These are phyloP conservation scores for Clanis bilineata DNA, from an alignment of 2,888 invertebrate genomes.

Conservation along the genomic window DNA sequence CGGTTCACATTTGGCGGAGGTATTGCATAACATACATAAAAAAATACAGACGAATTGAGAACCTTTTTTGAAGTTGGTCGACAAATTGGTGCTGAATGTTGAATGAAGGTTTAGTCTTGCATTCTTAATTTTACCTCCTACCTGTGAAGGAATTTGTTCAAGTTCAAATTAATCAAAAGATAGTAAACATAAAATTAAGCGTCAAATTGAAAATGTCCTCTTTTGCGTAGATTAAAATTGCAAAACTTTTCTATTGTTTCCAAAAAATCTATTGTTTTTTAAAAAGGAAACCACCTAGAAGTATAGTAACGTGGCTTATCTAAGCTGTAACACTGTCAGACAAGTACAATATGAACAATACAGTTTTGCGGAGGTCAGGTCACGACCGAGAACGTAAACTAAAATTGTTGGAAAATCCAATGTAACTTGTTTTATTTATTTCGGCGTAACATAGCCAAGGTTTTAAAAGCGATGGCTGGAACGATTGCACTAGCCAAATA, in stretches of 20 bases:
- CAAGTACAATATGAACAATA: slow-evolving; percentile 2
- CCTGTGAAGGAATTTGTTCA: no score
- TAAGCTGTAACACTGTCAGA: not conserved
- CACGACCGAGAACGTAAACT: slow-evolving; percentile 9
- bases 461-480: slow-evolving; percentile 10
- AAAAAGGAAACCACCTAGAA: not conserved
- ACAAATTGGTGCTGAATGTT: no score
- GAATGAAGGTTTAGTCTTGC: not conserved
- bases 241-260: not conserved
- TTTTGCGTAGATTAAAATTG: no score
- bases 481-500: slow-evolving; percentile 37
- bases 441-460: slow-evolving; percentile 8
- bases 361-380: slow-evolving; percentile 6
- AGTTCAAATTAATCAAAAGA: no score
- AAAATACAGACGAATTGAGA: no score
- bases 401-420: slow-evolving; percentile 15
- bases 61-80: no score
- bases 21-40: no score
- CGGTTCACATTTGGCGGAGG: no score
- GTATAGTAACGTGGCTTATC: not conserved
- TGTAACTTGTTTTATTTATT: slow-evolving; percentile 6
- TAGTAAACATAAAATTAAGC: no score
- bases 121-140: no score
- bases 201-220: no score
- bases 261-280: not conserved